phyloP scores from a whole-genome alignment of 2,113 vertebrate genomes.

The Sander lucioperca region DNA sequence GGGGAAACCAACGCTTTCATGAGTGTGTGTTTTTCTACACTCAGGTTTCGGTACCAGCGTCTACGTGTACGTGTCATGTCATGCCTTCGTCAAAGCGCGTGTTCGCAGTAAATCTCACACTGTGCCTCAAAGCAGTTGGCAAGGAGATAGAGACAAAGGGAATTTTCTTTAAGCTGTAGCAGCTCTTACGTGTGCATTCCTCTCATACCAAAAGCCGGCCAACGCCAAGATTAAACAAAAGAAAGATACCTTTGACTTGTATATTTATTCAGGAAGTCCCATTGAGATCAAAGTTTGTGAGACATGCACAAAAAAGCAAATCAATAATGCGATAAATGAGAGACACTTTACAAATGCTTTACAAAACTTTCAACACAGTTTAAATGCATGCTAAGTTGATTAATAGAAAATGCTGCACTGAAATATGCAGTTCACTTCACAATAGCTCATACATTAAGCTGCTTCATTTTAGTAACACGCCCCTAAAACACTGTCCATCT shows the following conservation, averaged over 20 bases:
- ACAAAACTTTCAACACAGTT: neutral
- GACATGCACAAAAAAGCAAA: neutral
- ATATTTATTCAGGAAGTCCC: constrained; percentile 36
- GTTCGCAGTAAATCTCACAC: constrained; percentile 47
- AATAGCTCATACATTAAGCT: neutral
- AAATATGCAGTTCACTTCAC: neutral
- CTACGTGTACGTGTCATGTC: constrained; percentile 60
- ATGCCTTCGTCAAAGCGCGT: constrained; percentile 50
- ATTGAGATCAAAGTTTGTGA: neutral
- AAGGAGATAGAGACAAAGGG: constrained; percentile 37
- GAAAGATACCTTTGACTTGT: constrained; percentile 30
- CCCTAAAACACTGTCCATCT: neutral
- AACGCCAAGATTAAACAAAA: constrained; percentile 63
- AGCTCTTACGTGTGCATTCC: constrained; percentile 56
- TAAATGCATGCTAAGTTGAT: neutral
- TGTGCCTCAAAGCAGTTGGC: constrained; percentile 58
- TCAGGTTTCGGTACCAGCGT: constrained; percentile 53
- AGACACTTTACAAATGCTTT: neutral
- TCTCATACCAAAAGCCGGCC: constrained; percentile 54
- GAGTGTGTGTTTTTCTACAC: constrained; percentile 13
- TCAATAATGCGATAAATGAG: neutral
- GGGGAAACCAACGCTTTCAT: constrained; percentile 25
- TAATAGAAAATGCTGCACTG: neutral
- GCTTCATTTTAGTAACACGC: neutral
- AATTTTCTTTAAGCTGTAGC: constrained; percentile 42